These are phyloP conservation scores for Zalophus californianus DNA, from an alignment of 2,797 vertebrate genomes.

Conservation along the genomic window DNA sequence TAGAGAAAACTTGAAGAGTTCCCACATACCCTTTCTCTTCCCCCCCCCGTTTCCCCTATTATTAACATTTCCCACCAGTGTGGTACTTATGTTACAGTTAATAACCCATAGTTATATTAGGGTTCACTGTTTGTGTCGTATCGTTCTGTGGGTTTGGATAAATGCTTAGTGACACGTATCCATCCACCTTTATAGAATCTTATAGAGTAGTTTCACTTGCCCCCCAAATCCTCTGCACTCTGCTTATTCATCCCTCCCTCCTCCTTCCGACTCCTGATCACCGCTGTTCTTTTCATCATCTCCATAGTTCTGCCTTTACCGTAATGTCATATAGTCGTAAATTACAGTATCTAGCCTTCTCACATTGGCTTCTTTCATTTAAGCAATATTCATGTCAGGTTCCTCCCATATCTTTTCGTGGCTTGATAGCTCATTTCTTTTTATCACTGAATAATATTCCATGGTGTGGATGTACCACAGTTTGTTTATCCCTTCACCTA, in stretches of 20 bases:
- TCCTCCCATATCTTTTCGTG: background rate
- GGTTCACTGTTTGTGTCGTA: background rate
- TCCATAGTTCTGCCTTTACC: background rate
- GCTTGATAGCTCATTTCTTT: background rate
- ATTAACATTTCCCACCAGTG: background rate
- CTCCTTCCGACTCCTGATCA: background rate
- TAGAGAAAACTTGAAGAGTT: conserved; percentile 13
- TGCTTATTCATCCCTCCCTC: background rate
- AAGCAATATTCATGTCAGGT: background rate
- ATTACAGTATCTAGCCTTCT: background rate
- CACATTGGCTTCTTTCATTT: background rate
- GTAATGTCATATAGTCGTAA: background rate
- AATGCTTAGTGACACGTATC: background rate
- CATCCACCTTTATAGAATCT: background rate
- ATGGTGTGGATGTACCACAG: background rate
- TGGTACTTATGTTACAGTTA: background rate
- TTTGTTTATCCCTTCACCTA: background rate
- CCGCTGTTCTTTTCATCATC: background rate
- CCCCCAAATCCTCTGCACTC: background rate
- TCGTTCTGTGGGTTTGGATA: background rate
- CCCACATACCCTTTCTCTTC: background rate
- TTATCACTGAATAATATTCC: background rate
- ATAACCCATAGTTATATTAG: background rate
- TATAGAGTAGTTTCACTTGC: background rate
- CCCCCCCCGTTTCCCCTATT: background rate